Evolutionary conservation across 2,888 invertebrate species (phyloP).

Genomic region (Pasiphila rectangulata): DNA sequence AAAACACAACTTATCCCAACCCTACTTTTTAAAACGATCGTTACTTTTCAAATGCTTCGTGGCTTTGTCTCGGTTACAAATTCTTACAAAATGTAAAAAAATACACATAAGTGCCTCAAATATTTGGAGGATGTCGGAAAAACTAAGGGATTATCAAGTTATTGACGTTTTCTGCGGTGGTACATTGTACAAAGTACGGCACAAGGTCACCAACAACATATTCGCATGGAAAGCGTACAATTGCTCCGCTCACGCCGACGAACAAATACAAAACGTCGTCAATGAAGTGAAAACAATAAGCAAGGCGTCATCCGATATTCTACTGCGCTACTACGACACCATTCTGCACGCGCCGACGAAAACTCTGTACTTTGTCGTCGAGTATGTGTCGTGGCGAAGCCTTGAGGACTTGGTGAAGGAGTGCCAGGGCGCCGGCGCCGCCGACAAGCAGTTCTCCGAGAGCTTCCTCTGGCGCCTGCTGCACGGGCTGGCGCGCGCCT

Average conservation of each 20-base stretch:
- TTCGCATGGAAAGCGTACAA: constrained; percentile 77
- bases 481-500: constrained; percentile 60
- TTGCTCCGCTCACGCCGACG: constrained; percentile 64
- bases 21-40: constrained; percentile 53
- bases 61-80: constrained; percentile 71
- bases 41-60: constrained; percentile 56
- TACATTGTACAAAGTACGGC: constrained; percentile 76
- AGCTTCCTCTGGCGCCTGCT: constrained; percentile 68
- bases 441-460: constrained; percentile 59
- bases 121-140: constrained; percentile 58
- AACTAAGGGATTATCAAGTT: constrained; percentile 75
- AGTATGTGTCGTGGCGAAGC: constrained; percentile 65
- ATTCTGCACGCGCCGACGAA: constrained; percentile 71
- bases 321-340: constrained; percentile 70
- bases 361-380: constrained; percentile 73
- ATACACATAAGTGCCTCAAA: constrained; percentile 27
- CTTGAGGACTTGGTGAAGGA: constrained; percentile 56
- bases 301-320: constrained; percentile 55
- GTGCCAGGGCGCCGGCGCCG: constrained; percentile 54
- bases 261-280: constrained; percentile 68
- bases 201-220: constrained; percentile 76
- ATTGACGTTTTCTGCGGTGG: constrained; percentile 73
- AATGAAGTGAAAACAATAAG: constrained; percentile 70
- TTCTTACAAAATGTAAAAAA: constrained; percentile 69
- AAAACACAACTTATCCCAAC: constrained; percentile 34